phyloP scores from a whole-genome alignment of 2,888 invertebrate species.

The Dromius quadrimaculatus region DNA sequence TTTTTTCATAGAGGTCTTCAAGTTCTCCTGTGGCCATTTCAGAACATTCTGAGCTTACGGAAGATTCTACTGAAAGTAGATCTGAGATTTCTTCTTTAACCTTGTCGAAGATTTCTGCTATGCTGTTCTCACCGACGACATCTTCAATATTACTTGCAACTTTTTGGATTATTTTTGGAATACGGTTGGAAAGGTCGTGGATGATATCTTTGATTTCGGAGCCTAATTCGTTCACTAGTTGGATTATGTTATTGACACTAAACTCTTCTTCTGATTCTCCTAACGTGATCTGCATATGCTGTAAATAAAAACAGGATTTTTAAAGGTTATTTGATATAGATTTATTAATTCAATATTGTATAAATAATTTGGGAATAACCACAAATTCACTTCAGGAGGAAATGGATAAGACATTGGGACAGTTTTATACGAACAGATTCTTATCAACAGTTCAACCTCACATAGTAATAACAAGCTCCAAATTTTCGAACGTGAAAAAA shows the following conservation, averaged over 20 bases:
- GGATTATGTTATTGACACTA: background rate
- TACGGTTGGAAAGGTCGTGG: slow-evolving; percentile 2
- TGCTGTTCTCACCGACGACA: background rate
- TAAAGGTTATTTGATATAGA: background rate
- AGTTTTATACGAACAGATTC: too few species aligned
- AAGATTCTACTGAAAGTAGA: background rate
- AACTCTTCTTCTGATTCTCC: slow-evolving; percentile 13
- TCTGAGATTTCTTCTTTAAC: slow-evolving; percentile 14
- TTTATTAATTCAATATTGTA: too few species aligned
- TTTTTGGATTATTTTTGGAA: slow-evolving; percentile 4
- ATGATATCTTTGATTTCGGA: slow-evolving; percentile 6
- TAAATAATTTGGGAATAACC: too few species aligned
- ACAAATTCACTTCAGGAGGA: too few species aligned
- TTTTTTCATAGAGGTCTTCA: slow-evolving; percentile 1
- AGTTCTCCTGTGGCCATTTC: slow-evolving; percentile 7
- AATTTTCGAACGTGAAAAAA: too few species aligned
- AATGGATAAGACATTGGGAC: too few species aligned
- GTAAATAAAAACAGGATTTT: background rate
- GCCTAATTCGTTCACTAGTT: slow-evolving; percentile 13
- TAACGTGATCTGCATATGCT: background rate
- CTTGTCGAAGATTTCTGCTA: slow-evolving; percentile 13
- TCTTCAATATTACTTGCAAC: slow-evolving; percentile 11
- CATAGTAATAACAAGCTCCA: too few species aligned
- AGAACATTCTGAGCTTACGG: background rate
- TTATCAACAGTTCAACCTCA: too few species aligned